These are phyloP conservation scores for Atethmia centrago DNA, from an alignment of 2,888 invertebrate genomes.

Conservation along the genomic window DNA sequence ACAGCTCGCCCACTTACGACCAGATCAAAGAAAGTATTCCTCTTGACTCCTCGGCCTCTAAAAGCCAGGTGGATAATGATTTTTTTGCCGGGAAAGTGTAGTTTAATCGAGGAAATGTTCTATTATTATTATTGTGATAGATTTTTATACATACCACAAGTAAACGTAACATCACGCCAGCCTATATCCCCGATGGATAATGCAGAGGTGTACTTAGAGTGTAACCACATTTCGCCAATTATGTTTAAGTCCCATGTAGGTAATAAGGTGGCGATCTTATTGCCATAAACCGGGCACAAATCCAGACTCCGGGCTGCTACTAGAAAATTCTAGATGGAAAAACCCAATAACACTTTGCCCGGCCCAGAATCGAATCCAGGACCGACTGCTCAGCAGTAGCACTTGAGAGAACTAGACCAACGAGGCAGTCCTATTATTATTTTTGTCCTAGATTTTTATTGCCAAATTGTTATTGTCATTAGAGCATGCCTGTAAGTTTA, in stretches of 20 bases:
- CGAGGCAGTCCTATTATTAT: no score
- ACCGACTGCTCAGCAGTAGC: no score
- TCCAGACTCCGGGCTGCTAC: background rate
- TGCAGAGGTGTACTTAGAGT: background rate
- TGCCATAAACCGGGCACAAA: background rate
- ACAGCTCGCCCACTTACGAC: slow-evolving; percentile 73
- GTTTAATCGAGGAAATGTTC: background rate
- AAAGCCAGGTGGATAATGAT: slow-evolving; percentile 62
- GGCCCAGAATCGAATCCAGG: no score
- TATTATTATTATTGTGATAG: background rate
- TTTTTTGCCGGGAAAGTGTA: slow-evolving; percentile 13
- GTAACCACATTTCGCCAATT: background rate
- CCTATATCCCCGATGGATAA: background rate
- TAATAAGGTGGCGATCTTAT: background rate
- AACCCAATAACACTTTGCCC: background rate
- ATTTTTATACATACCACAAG: background rate
- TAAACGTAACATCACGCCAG: no score
- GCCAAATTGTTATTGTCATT: no score
- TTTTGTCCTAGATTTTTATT: background rate
- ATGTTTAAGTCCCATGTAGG: background rate
- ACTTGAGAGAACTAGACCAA: no score
- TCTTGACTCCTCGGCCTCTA: slow-evolving; percentile 59
- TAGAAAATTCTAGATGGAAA: background rate
- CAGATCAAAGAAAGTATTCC: slow-evolving; percentile 79
- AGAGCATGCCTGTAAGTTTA: background rate